Percentiles rank a stretch among this genome's conserved stretches.
Conservation (phyloP, 2,113 vertebrate species). For the Columba livia region DNA sequence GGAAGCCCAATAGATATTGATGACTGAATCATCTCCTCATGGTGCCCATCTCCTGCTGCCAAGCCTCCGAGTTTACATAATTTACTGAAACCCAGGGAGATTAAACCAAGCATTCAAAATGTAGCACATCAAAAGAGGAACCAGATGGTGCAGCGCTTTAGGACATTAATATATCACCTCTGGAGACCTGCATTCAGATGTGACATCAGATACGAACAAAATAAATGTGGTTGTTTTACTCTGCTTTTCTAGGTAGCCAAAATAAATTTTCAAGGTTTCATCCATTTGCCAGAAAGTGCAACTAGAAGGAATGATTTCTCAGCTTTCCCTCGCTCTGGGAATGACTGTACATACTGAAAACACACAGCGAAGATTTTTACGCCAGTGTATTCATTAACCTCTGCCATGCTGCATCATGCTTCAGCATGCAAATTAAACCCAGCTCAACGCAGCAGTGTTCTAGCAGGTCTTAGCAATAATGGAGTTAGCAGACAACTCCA, state of each 20-base stretch:
- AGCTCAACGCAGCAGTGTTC: background rate
- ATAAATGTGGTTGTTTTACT: conserved; percentile 1
- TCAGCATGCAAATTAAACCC: background rate
- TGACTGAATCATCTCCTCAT: conserved; percentile 65
- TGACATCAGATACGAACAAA: conserved; percentile 7
- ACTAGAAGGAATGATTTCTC: background rate
- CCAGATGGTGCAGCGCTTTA: conserved; percentile 49
- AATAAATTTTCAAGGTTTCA: conserved; percentile 4
- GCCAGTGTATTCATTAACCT: background rate
- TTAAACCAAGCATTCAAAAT: conserved; percentile 49
- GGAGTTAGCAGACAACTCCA: conserved; percentile 22
- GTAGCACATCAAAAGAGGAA: conserved; percentile 20
- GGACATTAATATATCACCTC: conserved; percentile 62
- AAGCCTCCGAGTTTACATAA: conserved; percentile 44
- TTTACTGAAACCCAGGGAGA: conserved; percentile 53
- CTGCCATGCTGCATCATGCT: background rate
- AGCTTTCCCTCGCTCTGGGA: background rate
- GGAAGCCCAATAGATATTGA: conserved; percentile 60
- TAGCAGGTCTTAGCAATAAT: background rate
- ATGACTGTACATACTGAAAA: background rate
- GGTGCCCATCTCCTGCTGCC: conserved; percentile 52
- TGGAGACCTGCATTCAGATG: conserved; percentile 55
- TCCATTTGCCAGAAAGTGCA: background rate
- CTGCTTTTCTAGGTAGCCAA: conserved; percentile 11
- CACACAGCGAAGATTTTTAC: background rate